Evolutionary conservation across 2,113 vertebrate genomes (phyloP).

Genomic region (pig (Sus scrofa)): T2T-Sscrofa CM000819.6:59272001-59272500

Average conservation of each 20-base stretch:
- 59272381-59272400: not conserved
- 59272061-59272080: not conserved
- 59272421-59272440: not conserved
- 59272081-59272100: not conserved
- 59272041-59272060: slow-evolving; percentile 32
- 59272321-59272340: not conserved
- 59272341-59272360: not conserved
- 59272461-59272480: not conserved
- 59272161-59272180: not conserved
- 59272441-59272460: not conserved
- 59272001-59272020: not conserved
- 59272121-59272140: slow-evolving; percentile 55
- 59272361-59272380: not conserved
- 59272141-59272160: slow-evolving; percentile 52
- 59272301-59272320: not conserved
- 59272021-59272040: not conserved
- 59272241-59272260: slow-evolving; percentile 51
- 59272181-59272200: slow-evolving; percentile 69
- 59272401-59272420: not conserved
- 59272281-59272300: slow-evolving; percentile 31
- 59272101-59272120: not conserved
- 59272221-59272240: slow-evolving; percentile 35
- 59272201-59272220: slow-evolving; percentile 62
- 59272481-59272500: not conserved
- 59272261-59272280: slow-evolving; percentile 10